phyloP scores from a whole-genome alignment of 2,888 invertebrate species.

The Lucinisca nassula region DNA sequence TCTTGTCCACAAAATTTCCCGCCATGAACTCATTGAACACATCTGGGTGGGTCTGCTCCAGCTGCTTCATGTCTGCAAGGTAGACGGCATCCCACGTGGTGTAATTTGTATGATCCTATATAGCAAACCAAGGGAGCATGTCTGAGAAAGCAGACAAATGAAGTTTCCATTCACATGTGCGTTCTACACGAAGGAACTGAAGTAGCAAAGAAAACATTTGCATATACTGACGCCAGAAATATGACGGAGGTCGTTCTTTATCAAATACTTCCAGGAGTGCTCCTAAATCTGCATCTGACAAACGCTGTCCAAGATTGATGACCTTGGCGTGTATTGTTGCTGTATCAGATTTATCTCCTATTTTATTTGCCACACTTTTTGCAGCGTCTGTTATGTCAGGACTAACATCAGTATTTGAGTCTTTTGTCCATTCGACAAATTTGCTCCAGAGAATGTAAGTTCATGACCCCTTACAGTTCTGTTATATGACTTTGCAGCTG shows the following conservation, averaged over 20 bases:
- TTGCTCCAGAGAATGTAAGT: conserved; percentile 19
- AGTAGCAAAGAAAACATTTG: background rate
- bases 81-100: conserved; percentile 50
- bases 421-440: background rate
- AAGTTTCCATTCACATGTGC: background rate
- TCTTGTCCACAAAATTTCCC: conserved; percentile 26
- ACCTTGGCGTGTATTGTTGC: background rate
- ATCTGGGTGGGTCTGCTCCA: conserved; percentile 7
- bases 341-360: background rate
- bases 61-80: conserved; percentile 37
- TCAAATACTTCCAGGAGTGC: background rate
- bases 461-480: conserved; percentile 31
- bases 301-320: background rate
- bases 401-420: background rate
- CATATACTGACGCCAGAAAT: background rate
- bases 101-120: conserved; percentile 43
- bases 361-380: background rate
- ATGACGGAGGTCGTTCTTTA: background rate
- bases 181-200: background rate
- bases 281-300: background rate
- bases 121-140: no score
- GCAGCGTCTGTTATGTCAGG: background rate
- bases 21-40: conserved; percentile 23
- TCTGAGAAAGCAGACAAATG: conserved; percentile 4
- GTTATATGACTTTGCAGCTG: conserved; percentile 37